Evolutionary conservation across 2,797 vertebrate genomes (phyloP), one percentile per base, ranked within the genome.

Genomic region (Protonibea diacanthus): DNA sequence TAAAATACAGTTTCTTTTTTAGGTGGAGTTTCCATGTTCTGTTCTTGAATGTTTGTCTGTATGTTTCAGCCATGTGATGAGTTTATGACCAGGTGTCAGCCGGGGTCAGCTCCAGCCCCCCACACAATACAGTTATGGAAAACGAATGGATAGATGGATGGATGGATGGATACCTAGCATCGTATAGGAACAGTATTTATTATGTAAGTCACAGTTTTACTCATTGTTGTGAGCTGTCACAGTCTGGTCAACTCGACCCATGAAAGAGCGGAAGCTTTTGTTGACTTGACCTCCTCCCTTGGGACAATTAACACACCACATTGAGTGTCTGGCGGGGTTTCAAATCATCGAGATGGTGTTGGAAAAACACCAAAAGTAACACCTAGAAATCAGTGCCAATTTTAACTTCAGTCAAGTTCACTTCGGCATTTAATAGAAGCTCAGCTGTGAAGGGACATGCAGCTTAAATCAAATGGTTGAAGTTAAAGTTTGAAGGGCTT

Each of bases 401-500:
- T 6, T 59, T 59, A 23, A 18, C 21, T 58, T 9, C 8, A 38
- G 33, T 4, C 1, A 7, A 15, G 29, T 6, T 65, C 33, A 38
- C 33, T 9, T 38, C 33, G 8, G 33, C 8, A 38, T 38, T 38
- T 17, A 55, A 38, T 18, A 33, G 10, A 29, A 59, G 25, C 29
- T 60, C 38, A 29, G 14, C 1, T 33, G 6, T 23, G 38, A 10
- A 14, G 27, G 38, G 18, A 10, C 21, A 23, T 20, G 23, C 10
- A 49, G n/a, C 20, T 45, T 29, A 18, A 47, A 49, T 66, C 21
- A 59, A 66, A 66, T n/a, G 40, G 5, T 42, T 42, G 44, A 74
- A n/a, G 23, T 6, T 2, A 20, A 51, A n/a, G 17, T 6, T 25
- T 29, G 33, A 45, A 1, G 3, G 20, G 14, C 25, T 25, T 27